Percentiles rank a stretch among this genome's conserved stretches.
Evolutionary conservation across 2,113 vertebrate genomes (phyloP).

Genomic region (Otocyon megalotis): DNA sequence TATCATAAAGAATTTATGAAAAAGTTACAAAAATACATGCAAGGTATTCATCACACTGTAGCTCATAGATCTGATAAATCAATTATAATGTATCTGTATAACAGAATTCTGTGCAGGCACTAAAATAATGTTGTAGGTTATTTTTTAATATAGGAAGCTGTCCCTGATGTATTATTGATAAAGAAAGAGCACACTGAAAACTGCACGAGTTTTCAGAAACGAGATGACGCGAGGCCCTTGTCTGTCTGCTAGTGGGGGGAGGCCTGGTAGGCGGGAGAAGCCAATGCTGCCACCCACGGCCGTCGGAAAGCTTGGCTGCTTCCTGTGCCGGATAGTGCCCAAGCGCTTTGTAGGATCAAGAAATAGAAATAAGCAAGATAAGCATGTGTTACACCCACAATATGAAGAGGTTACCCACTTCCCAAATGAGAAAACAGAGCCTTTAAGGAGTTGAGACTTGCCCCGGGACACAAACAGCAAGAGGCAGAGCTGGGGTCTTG

Average conservation of each 20-base stretch:
- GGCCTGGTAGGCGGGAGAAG: not conserved
- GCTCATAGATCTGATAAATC: not conserved
- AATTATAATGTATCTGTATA: not conserved
- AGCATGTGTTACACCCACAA: not conserved
- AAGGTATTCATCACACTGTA: conserved; percentile 16
- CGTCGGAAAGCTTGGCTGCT: not conserved
- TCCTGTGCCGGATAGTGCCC: not conserved
- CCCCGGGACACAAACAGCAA: not conserved
- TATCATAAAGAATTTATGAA: conserved; percentile 30
- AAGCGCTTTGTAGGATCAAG: not conserved
- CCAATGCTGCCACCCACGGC: not conserved
- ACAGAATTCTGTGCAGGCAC: not conserved
- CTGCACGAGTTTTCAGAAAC: not conserved
- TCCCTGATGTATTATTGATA: conserved; percentile 32
- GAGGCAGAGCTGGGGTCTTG: not conserved
- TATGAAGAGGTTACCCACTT: not conserved
- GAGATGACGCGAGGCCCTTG: not conserved
- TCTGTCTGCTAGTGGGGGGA: not conserved
- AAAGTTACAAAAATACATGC: conserved; percentile 11
- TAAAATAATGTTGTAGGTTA: conserved; percentile 12
- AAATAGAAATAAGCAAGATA: not conserved
- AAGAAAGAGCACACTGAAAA: conserved; percentile 22
- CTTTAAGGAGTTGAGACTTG: not conserved
- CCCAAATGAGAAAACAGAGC: not conserved
- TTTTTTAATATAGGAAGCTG: conserved; percentile 36